Conservation (phyloP, 2,797 vertebrate species). For the Dryobates pubescens region DNA sequence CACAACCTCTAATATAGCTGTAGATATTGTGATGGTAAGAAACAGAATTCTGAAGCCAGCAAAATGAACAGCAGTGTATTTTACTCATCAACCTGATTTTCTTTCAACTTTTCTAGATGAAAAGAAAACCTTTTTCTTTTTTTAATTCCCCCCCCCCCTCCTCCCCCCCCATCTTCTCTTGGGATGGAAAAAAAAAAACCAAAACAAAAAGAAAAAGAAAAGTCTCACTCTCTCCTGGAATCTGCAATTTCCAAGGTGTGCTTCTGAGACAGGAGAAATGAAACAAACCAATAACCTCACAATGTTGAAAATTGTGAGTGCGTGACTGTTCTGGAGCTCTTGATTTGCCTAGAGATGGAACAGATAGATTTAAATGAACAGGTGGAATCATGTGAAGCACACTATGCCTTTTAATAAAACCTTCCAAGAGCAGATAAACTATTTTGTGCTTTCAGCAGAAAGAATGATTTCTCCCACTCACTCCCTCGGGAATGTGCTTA, state of each 20-base stretch:
- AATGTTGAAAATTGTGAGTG: not conserved
- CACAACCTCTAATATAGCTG: not conserved
- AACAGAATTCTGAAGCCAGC: not conserved
- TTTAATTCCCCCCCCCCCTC: too few relatives aligned
- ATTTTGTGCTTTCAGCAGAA: not conserved
- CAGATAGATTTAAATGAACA: not conserved
- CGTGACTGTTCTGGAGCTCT: not conserved
- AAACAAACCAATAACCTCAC: not conserved
- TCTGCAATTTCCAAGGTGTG: not conserved
- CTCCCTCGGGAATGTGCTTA: not conserved
- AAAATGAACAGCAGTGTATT: not conserved
- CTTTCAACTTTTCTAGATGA: not conserved
- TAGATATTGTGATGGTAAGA: not conserved
- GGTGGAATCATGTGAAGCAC: not conserved
- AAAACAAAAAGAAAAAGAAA: not conserved
- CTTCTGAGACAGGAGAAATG: not conserved
- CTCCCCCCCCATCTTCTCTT: not conserved
- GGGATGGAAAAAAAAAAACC: not conserved
- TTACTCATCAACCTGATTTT: not conserved
- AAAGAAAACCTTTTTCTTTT: not conserved
- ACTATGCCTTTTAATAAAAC: not conserved
- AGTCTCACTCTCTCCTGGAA: not conserved
- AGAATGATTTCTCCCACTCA: conserved; percentile 44
- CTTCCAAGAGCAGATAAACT: not conserved
- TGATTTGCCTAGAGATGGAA: not conserved